A percentile compares a stretch with the other conserved stretches of the same genome.
Evolutionary conservation across 1,140 invertebrate genomes (phyloP).

Genomic region (Drosophila saltans): DNA sequence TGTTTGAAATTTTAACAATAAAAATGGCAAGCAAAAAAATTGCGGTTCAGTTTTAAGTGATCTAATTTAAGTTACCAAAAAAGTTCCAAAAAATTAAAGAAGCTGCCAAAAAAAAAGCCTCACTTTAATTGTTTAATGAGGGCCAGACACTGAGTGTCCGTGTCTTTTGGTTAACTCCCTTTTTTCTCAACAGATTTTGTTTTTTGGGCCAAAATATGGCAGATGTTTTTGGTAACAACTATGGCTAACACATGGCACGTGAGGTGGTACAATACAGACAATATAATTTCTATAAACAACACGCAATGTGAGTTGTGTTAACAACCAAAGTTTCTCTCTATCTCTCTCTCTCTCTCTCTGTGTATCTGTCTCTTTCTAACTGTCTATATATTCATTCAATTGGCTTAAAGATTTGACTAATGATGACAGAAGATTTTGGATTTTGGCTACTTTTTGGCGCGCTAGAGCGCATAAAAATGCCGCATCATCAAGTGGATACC

Average conservation of each 20-base stretch:
- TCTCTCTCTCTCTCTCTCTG: not conserved
- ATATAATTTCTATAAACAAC: constrained; percentile 66
- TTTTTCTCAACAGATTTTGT: constrained; percentile 28
- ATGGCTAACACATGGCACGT: constrained; percentile 67
- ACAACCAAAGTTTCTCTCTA: constrained; percentile 29
- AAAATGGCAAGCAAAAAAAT: constrained; percentile 13
- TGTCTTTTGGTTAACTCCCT: constrained; percentile 26
- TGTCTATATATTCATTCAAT: constrained; percentile 53
- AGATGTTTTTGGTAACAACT: constrained; percentile 52
- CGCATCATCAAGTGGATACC: constrained; percentile 38
- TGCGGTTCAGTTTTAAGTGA: constrained; percentile 43
- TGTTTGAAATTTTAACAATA: constrained; percentile 20
- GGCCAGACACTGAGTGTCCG: constrained; percentile 1
- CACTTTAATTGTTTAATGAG: constrained; percentile 72
- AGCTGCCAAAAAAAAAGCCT: constrained; percentile 14
- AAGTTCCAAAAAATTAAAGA: constrained; percentile 18
- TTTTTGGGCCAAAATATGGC: constrained; percentile 50
- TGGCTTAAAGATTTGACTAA: constrained; percentile 75
- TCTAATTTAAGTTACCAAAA: constrained; percentile 54
- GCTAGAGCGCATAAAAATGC: constrained; percentile 74
- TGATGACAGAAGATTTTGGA: constrained; percentile 57
- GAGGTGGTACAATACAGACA: constrained; percentile 43
- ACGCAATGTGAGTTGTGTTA: constrained; percentile 63
- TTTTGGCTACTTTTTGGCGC: constrained; percentile 45
- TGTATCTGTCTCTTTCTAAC: not conserved